Evolutionary conservation across 2,888 invertebrate genomes (phyloP).

Genomic region (Drosophila algonquin): DNA sequence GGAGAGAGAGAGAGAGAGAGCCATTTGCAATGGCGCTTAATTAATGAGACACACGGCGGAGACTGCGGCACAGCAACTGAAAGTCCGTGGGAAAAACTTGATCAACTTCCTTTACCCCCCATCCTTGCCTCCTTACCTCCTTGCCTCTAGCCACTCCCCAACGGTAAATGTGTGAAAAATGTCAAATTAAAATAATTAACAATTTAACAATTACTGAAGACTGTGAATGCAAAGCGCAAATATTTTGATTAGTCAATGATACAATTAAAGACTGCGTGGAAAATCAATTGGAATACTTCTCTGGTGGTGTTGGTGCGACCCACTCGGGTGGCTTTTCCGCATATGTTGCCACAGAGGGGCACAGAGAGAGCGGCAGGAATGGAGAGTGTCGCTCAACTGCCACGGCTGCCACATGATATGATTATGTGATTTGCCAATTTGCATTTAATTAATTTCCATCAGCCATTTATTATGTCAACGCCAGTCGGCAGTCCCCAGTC

Average conservation of each 20-base stretch:
- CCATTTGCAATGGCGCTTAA: slow-evolving; percentile 55
- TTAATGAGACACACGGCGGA: slow-evolving; percentile 54
- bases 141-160: not conserved
- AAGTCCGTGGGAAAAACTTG: slow-evolving; percentile 21
- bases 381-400: slow-evolving; percentile 44
- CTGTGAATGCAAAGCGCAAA: slow-evolving; percentile 46
- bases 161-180: slow-evolving; percentile 57
- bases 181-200: slow-evolving; percentile 65
- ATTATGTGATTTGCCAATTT: slow-evolving; percentile 77
- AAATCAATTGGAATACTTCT: slow-evolving; percentile 46
- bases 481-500: slow-evolving; percentile 46
- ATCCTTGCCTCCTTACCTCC: not conserved
- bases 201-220: slow-evolving; percentile 41
- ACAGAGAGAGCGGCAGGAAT: not conserved
- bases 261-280: slow-evolving; percentile 59
- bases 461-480: slow-evolving; percentile 76
- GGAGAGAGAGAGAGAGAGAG: slow-evolving; percentile 16
- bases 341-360: slow-evolving; percentile 60
- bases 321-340: slow-evolving; percentile 53
- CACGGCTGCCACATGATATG: slow-evolving; percentile 73
- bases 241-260: slow-evolving; percentile 63
- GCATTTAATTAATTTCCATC: slow-evolving; percentile 75
- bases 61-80: not conserved
- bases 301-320: not conserved
- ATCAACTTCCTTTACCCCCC: slow-evolving; percentile 40